A percentile compares a stretch with the other conserved stretches of the same genome.
These are phyloP conservation scores for Frieseomelitta varia DNA, from an alignment of 1,140 invertebrate species.

Conservation along the genomic window DNA sequence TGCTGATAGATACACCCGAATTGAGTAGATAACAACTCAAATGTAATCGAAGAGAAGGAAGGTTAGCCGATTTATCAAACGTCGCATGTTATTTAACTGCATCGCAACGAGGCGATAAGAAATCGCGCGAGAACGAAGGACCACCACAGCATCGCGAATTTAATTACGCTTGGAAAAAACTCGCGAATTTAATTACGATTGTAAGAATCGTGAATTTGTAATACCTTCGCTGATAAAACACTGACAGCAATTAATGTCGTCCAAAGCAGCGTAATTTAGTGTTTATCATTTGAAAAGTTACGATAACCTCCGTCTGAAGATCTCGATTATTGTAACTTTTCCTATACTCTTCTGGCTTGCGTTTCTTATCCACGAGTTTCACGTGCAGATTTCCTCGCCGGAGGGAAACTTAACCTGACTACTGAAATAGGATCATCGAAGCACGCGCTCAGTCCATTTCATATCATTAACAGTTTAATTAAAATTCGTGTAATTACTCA, in stretches of 20 bases:
- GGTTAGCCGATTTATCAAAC: background rate
- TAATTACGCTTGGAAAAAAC: background rate
- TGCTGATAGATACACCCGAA: too few relatives aligned
- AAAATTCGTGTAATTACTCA: too few relatives aligned
- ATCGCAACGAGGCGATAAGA: background rate
- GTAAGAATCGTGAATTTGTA: background rate
- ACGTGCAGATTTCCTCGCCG: too few relatives aligned
- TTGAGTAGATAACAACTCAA: background rate
- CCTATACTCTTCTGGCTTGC: background rate
- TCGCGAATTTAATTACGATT: too few relatives aligned
- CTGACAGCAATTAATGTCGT: accelerated
- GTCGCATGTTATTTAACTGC: background rate
- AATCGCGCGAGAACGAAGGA: background rate
- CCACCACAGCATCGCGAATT: background rate
- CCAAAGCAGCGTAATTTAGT: too few relatives aligned
- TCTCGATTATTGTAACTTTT: background rate
- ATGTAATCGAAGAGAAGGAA: background rate
- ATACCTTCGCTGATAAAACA: background rate
- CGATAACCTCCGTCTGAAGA: too few relatives aligned
- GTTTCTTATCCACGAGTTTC: too few relatives aligned
- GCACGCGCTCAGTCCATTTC: too few relatives aligned
- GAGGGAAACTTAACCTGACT: too few relatives aligned
- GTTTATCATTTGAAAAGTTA: background rate
- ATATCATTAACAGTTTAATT: too few relatives aligned
- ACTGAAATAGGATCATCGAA: too few relatives aligned